Percentiles rank a stretch among this genome's conserved stretches.
Conservation (phyloP, 2,113 vertebrate genomes). For the Camelus dromedarius region DNA sequence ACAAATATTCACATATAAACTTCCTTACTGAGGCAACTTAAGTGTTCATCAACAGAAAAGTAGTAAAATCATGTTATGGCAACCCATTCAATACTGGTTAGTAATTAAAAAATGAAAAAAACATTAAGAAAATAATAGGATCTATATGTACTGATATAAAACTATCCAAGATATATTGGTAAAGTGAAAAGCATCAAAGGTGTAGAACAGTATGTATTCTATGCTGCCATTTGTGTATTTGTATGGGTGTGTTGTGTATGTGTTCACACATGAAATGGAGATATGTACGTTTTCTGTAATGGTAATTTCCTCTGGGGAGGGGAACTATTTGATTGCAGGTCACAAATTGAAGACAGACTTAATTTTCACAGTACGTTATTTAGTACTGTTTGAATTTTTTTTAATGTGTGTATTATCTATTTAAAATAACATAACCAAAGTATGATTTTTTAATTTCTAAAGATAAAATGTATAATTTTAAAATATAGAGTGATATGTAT, state of each 20-base stretch:
- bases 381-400: neutral
- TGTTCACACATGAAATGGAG: neutral
- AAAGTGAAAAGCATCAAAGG: neutral
- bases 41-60: neutral
- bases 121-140: neutral
- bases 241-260: neutral
- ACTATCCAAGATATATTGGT: neutral
- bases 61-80: neutral
- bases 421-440: neutral
- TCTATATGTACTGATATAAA: neutral
- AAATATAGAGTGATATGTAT: neutral
- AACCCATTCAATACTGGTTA: neutral
- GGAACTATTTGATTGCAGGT: neutral
- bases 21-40: neutral
- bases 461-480: neutral
- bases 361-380: neutral
- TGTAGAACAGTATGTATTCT: neutral
- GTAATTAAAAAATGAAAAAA: neutral
- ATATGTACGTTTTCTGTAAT: no score
- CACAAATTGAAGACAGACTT: neutral
- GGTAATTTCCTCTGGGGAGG: neutral
- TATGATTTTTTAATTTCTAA: neutral
- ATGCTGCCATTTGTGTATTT: neutral
- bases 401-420: neutral
- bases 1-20: neutral